Percentiles rank a stretch among this genome's conserved stretches.
phyloP scores from a whole-genome alignment of 2,888 invertebrate species.

The Limnephilus rhombicus region DNA sequence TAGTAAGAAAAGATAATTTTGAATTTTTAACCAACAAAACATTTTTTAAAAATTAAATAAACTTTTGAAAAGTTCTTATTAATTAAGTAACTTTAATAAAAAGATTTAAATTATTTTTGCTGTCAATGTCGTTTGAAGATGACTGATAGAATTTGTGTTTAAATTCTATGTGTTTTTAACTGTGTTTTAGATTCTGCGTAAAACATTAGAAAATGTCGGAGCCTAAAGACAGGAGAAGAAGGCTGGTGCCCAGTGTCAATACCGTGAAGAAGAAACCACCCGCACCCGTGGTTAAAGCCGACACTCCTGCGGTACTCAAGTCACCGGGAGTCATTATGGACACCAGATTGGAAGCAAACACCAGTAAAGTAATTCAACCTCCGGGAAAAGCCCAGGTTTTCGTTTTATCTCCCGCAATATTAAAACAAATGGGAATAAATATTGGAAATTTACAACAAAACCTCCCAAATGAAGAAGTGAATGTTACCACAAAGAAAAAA shows the following conservation, averaged over 20 bases:
- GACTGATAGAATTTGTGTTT: not conserved
- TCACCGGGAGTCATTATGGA: constrained; percentile 14
- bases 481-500: constrained; percentile 9
- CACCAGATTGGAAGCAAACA: constrained; percentile 33
- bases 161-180: not conserved
- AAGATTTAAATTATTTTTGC: not conserved
- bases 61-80: not conserved
- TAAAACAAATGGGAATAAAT: constrained; percentile 74
- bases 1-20: too few species aligned
- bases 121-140: not conserved
- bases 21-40: too few species aligned
- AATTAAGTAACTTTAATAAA: not conserved
- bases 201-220: constrained; percentile 16
- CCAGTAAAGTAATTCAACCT: not conserved
- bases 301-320: not conserved
- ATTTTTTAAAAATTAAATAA: too few species aligned
- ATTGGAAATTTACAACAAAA: constrained; percentile 68
- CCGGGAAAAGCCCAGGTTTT: constrained; percentile 70
- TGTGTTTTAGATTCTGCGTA: not conserved
- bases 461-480: not conserved
- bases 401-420: constrained; percentile 74
- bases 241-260: constrained; percentile 49
- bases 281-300: not conserved
- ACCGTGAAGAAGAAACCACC: constrained; percentile 31
- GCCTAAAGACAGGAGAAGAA: constrained; percentile 87